These are phyloP conservation scores for Thymallus thymallus DNA, from an alignment of 2,113 vertebrate genomes.

Conservation along the genomic window DNA sequence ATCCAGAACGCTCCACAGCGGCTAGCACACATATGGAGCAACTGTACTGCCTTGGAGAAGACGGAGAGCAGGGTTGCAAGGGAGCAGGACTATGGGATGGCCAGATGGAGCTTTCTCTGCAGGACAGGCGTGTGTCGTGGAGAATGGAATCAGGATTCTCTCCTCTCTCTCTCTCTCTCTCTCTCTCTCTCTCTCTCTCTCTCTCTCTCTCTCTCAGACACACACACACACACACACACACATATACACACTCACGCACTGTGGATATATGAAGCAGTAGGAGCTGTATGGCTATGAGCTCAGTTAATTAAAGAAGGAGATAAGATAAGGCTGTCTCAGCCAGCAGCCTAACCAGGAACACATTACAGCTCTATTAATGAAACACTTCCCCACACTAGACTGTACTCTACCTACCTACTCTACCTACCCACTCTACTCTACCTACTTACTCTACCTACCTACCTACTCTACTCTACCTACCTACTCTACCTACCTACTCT, in stretches of 20 bases:
- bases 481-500: no score
- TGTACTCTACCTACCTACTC: background rate
- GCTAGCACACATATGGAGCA: constrained; percentile 7
- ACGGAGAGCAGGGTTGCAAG: background rate
- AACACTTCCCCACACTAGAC: background rate
- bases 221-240: no score
- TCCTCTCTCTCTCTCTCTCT: no score
- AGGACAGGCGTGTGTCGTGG: background rate
- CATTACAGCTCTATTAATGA: constrained; percentile 17
- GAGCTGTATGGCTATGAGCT: constrained; percentile 14
- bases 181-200: no score
- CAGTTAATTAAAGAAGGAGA: constrained; percentile 36
- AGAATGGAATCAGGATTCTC: no score
- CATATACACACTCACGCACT: background rate
- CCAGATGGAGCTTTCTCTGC: background rate
- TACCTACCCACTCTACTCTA: no score
- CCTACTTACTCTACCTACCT: background rate
- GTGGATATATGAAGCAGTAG: background rate
- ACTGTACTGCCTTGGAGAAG: background rate
- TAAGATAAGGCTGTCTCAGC: constrained; percentile 37
- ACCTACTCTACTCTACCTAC: background rate
- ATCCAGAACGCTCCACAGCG: background rate
- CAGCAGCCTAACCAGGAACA: constrained; percentile 25
- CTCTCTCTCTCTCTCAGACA: no score
- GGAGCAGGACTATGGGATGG: background rate